Base-by-base conservation (phyloP, 2,888 invertebrate species). In the Catocala nupta region DNA sequence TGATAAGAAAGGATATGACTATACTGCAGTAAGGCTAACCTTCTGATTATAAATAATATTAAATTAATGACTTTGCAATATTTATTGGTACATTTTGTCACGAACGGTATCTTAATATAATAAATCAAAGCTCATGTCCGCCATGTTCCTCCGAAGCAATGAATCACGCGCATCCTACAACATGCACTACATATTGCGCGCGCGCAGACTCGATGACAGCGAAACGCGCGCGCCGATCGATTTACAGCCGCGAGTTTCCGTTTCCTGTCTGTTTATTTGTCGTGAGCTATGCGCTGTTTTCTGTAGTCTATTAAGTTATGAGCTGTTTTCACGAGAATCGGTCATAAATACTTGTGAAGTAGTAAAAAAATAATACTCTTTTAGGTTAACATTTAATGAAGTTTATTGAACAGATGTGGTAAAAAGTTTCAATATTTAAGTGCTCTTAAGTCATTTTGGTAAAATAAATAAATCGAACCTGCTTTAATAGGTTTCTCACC, bases 191-290 rank as follows among this genome's bases (percentile, higher is more conserved):
- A 79, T 76, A 79, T 76, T 70, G 57, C 60, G 65, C 71, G 49
- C 51, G 48, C 51, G 55, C 58, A 25, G 44, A 13, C 45, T 6
- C 71, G 85, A 74, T 84, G 90, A 90, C 89, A 87, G 86, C 84
- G 82, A 83, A 86, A 89, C 82, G 87, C 70, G 71, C 77, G 80
- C 84, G 87, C 74, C 83, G 90, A 91, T 73, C 83, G 91, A 91
- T 91, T 89, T 89, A 91, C 82, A 68, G 73, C 73, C 65, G 50
- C 60, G 64, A 50, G 68, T 81, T 82, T 87, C 86, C 87, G 83
- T 81, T 86, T 84, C 83, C 85, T 80, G 75, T 63, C 54, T 65
- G 79, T 52, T 73, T 61, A 49, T 79, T 65, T 71, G 66, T 66
- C 68, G 56, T 70, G 68, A 55, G 52, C 54, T 47, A 48, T 57